These are phyloP conservation scores for Paralichthys olivaceus DNA, from an alignment of 2,113 vertebrate genomes.

Conservation along the genomic window DNA sequence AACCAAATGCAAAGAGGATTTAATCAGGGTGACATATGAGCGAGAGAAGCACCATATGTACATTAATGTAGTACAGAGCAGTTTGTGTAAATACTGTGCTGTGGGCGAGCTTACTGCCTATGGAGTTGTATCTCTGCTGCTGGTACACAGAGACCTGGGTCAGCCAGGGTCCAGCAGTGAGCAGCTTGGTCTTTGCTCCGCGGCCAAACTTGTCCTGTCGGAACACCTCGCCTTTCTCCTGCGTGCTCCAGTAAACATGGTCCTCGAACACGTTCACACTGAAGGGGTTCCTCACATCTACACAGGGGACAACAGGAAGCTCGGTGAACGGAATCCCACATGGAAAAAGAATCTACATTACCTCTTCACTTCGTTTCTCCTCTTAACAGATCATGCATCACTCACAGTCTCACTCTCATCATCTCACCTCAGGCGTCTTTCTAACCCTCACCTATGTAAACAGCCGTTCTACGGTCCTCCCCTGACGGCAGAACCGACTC, in stretches of 20 bases:
- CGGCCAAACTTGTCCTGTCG: constrained; percentile 80
- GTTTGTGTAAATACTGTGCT: background rate
- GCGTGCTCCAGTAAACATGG: constrained; percentile 80
- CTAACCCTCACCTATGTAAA: constrained; percentile 83
- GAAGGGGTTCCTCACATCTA: constrained; percentile 79
- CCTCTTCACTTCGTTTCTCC: background rate
- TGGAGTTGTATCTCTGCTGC: constrained; percentile 80
- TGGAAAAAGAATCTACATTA: background rate
- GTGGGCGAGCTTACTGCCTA: constrained; percentile 61
- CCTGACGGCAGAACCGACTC: constrained; percentile 91
- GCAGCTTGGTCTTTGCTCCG: constrained; percentile 70
- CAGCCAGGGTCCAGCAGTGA: constrained; percentile 80
- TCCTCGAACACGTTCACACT: constrained; percentile 80
- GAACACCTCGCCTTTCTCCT: constrained; percentile 80
- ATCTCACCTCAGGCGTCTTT: background rate
- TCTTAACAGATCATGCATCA: background rate
- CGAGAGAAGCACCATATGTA: background rate
- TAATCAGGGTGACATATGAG: background rate
- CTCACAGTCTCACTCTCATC: background rate
- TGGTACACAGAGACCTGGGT: constrained; percentile 78
- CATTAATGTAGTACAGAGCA: background rate
- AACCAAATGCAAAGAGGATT: background rate
- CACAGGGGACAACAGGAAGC: background rate
- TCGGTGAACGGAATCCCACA: background rate
- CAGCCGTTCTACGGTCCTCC: constrained; percentile 83